Conservation (phyloP, 2,888 invertebrate genomes). For the Chamaedrilus cognettii region DNA sequence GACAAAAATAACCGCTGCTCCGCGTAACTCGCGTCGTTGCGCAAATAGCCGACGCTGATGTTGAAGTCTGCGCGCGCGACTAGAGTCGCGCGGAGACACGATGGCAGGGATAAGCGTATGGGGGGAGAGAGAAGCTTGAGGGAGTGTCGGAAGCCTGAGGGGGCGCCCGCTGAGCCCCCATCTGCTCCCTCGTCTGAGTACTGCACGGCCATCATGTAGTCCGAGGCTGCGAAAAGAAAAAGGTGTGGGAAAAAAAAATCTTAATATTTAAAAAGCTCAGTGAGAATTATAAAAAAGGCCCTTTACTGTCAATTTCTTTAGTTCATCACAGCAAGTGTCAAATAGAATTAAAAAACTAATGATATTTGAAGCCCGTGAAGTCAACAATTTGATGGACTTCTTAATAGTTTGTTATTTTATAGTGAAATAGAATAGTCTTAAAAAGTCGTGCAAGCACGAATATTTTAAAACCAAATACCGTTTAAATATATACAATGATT, state of each 20-base stretch:
- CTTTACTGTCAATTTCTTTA: too few species aligned
- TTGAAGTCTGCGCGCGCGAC: conserved; percentile 16
- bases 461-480: too few species aligned
- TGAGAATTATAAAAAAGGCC: too few species aligned
- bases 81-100: conserved; percentile 13
- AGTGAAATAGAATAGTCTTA: too few species aligned
- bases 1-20: conserved; percentile 13
- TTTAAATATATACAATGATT: too few species aligned
- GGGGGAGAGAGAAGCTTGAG: conserved; percentile 21
- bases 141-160: background rate
- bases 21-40: conserved; percentile 1
- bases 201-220: background rate
- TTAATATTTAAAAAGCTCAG: too few species aligned
- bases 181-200: background rate
- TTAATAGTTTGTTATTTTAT: too few species aligned
- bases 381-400: too few species aligned
- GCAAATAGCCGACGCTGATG: conserved; percentile 12
- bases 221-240: background rate
- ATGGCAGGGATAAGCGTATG: background rate
- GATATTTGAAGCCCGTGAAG: too few species aligned
- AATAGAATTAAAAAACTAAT: too few species aligned
- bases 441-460: too few species aligned
- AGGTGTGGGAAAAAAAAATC: background rate
- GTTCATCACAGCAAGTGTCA: too few species aligned
- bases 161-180: background rate